Base-by-base conservation (phyloP, 1,140 invertebrate species). In the Heterodera schachtii region DNA sequence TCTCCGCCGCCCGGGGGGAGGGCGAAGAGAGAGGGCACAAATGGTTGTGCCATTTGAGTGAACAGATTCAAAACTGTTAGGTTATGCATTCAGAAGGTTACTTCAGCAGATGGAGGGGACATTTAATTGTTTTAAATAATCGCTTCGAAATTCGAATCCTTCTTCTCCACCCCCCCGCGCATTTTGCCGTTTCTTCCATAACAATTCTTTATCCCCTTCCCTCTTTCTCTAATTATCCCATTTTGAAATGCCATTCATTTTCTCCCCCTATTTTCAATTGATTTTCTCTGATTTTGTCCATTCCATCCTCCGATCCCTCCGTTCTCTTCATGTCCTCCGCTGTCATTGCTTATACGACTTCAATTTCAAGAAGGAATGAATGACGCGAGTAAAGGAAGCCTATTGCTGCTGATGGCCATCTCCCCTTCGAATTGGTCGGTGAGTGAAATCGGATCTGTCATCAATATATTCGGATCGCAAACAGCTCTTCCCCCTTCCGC, bases 391-490 rank as follows among this genome's bases (percentile, higher is more conserved):
- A 64, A 64, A 64, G 57, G 0, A 19, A 64, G 19, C 19, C 0
- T 31, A 31, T 31, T 31, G 31, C 31, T 31, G 31, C 31, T 31
- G 31, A 31, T 64, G 57, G 57, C 57, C 57, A 64, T 13, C 52
- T 16, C 5, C 57, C 31, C 69, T 71, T 41, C 31, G 43, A 41
- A 43, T 71, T 21, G 21, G 11, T 9, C 21, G 31, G n/a, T 1
- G n/a, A n/a, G 41, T 11, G 69, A 71, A 71, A 71, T 71, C 69
- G 69, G 69, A 71, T 71, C 69, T 43, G 41, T 46, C 44, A 41
- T 71, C 69, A 71, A 46, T 71, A 71, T 71, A 71, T 71, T 64
- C 57, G 57, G 13, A 64, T 71, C 11, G 69, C 69, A 41, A 46
- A 71, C 41, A 71, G 31, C 69, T 43, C 44, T 71, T 71, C 6